A percentile compares a stretch with the other conserved stretches of the same genome.
These are phyloP conservation scores for Diadumene lineata DNA, from an alignment of 92 coral and sea anemone genomes.

Conservation along the genomic window DNA sequence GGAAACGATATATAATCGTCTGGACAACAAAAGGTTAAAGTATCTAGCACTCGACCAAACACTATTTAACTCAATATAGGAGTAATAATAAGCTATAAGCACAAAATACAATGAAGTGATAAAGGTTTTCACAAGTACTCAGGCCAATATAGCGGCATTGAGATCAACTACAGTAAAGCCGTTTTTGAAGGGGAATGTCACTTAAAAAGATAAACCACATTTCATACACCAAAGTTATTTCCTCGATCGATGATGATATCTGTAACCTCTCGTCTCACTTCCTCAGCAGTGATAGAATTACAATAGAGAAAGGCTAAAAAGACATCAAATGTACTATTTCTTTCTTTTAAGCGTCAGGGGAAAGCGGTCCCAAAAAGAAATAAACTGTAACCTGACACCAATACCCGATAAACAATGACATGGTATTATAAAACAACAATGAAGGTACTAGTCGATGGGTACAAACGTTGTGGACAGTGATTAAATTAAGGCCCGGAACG, in stretches of 20 bases:
- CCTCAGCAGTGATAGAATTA: slow-evolving; percentile 45
- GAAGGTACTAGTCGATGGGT: slow-evolving; percentile 20
- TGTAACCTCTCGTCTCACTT: slow-evolving; percentile 31
- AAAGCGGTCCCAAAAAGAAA: slow-evolving; percentile 25
- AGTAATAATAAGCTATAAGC: slow-evolving; percentile 42
- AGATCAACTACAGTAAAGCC: slow-evolving; percentile 29
- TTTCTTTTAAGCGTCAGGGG: slow-evolving; percentile 22
- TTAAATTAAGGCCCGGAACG: neutral
- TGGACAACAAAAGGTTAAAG: slow-evolving; percentile 40
- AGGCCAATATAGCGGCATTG: slow-evolving; percentile 19
- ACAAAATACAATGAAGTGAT: slow-evolving; percentile 24
- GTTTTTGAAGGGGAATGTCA: slow-evolving; percentile 46
- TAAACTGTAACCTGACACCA: slow-evolving; percentile 59
- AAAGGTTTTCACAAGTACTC: slow-evolving; percentile 27
- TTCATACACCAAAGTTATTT: slow-evolving; percentile 52
- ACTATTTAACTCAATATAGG: slow-evolving; percentile 36
- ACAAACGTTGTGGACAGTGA: slow-evolving; percentile 12
- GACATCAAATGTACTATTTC: slow-evolving; percentile 24
- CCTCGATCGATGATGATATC: slow-evolving; percentile 42
- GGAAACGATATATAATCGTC: slow-evolving; percentile 33
- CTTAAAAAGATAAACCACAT: slow-evolving; percentile 34
- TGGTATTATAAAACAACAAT: slow-evolving; percentile 25
- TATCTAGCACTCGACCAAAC: slow-evolving; percentile 39
- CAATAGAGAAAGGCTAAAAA: slow-evolving; percentile 23
- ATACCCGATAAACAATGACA: slow-evolving; percentile 35